Base-by-base conservation (phyloP, 1,140 invertebrate species). In the Pomacea maculata region DNA sequence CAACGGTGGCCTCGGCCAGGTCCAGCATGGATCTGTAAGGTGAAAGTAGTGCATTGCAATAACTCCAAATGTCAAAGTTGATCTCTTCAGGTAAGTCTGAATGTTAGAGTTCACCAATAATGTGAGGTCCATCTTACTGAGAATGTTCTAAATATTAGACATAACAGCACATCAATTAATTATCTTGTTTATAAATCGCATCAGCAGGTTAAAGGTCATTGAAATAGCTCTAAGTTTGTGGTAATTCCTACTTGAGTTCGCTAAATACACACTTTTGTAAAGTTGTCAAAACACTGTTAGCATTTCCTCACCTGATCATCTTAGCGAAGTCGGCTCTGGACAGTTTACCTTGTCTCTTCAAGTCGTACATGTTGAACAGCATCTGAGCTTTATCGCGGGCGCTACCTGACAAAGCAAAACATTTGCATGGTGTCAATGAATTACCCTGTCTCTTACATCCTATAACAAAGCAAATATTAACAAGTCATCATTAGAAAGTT, bases 281-380 rank as follows among this genome's bases (percentile, higher is more conserved):
- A 45, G 34, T 45, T 45, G 34, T 45, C 34, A 6, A 45, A 45
- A 45, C 34, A 45, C 0, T 45, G 34, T 45, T 45, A 4, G 6
- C 34, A 45, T 6, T 52, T 75, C 83, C 87, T 87, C 89, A 94
- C 93, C 89, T 93, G 54, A 94, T 92, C 93, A 94, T 94, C 54
- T 88, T 88, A 21, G 86, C 87, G 84, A 94, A 94, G 79, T 94
- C 92, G 61, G 91, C 86, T 75, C 87, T 87, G 9, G 92, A 91
- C 17, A 95, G 86, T 72, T 87, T 87, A 61, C 93, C 94, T 11
- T 80, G 77, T 21, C 96, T 94, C 88, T 98, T 96, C 84, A 98
- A 96, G 89, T 99, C 98, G 88, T 98, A 99, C 98, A 99, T 99
- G 88, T 99, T 97, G 87, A 99, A 99, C 78, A 99, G 97, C 68